phyloP scores from a whole-genome alignment of 2,888 invertebrate species.

The Heliconius aoede region DNA sequence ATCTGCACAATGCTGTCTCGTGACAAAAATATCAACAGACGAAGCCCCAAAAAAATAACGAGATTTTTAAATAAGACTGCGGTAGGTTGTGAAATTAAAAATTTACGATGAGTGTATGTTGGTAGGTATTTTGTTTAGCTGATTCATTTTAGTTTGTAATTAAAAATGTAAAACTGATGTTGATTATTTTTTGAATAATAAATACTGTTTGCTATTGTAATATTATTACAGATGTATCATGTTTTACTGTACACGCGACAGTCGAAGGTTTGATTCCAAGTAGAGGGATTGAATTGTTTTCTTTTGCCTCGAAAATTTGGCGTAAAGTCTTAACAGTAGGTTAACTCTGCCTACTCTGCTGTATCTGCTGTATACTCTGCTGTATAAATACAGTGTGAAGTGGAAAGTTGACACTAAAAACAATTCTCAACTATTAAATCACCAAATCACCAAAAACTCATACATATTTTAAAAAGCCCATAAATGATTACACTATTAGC shows the following conservation, averaged over 20 bases:
- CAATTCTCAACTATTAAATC: too few species aligned
- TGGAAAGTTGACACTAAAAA: neutral
- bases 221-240: neutral
- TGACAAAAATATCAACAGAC: constrained; percentile 70
- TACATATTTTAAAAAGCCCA: neutral
- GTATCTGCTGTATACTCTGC: neutral
- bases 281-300: neutral
- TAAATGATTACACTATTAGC: constrained; percentile 12
- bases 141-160: neutral
- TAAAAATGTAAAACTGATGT: neutral
- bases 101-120: neutral
- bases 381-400: too few species aligned
- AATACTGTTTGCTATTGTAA: neutral
- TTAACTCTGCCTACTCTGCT: neutral
- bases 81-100: constrained; percentile 24
- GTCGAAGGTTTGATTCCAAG: neutral
- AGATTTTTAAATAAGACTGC: constrained; percentile 46
- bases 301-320: neutral
- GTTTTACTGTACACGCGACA: neutral
- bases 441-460: too few species aligned
- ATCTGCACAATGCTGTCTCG: constrained; percentile 67
- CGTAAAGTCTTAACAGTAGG: too few species aligned
- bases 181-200: neutral
- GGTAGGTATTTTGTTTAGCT: neutral
- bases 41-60: constrained; percentile 57